Base-by-base conservation (phyloP, 2,888 invertebrate genomes). In the Chrysopilus asiliformis region DNA sequence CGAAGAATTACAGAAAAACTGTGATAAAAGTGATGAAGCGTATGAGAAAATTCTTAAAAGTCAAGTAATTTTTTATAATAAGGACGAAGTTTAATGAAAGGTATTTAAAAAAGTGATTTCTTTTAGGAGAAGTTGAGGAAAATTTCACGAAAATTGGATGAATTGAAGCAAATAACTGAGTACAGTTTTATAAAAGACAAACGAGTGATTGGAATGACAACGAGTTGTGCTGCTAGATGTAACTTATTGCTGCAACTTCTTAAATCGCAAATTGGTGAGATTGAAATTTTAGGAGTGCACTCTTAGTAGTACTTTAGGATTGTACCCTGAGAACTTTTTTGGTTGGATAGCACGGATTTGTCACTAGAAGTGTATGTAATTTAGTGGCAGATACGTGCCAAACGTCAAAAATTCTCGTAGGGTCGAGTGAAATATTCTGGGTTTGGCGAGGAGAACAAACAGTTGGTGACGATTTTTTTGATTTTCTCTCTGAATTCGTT, bases 151-250 rank as follows among this genome's bases (percentile, higher is more conserved):
- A 68, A 70, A 40, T 53, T 69, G 28, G 66, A 66, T 9, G 72
- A 72, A 38, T 55, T 71, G 18, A 63, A 65, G 3, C 67, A 67
- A 2, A 63, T 75, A 4, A 68, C 70, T 32, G 74, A 79, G 44
- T 66, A 69, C 5, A 66, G 70, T 45, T 59, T 69, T 25, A 66
- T 75, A 50, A 65, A 60, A 39, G 50, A 62, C 0, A 68, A 68
- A 9, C 54, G 70, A 25, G 70, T 82, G 2, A 67, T 84, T 16
- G 84, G 80, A 1, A 76, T 82, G 57, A 87, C 86, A 4, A 85
- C 85, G 1, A 76, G 81, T 1, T 73, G 75, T 13, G 84, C 84
- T 0, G 83, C 85, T 0, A 67, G 76, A 36, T 59, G 75, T 13
- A 74, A 76, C 45, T 65, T 68, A 2, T 60, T 79, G 4, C 60